Evolutionary conservation across 2,113 vertebrate species (phyloP).

Genomic region (Scortum barcoo): DNA sequence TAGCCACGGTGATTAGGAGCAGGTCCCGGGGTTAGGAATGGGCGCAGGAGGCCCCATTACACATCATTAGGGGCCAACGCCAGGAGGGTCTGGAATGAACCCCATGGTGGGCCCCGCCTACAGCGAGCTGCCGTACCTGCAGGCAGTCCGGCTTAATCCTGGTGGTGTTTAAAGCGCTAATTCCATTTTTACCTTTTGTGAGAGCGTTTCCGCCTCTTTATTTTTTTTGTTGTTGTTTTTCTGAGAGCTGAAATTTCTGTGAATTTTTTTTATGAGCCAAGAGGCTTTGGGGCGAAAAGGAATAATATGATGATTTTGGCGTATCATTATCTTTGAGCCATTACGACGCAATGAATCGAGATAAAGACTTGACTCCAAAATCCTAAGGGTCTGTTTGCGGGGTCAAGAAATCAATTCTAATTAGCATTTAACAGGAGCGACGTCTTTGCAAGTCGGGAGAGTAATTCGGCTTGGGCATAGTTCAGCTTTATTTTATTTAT

Average conservation of each 20-base stretch:
- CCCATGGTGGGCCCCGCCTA: conserved; percentile 51
- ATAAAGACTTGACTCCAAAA: conserved; percentile 44
- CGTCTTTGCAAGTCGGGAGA: conserved; percentile 34
- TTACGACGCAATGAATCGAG: conserved; percentile 59
- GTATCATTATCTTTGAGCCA: conserved; percentile 60
- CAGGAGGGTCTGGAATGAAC: conserved; percentile 53
- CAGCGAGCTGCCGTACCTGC: conserved; percentile 47
- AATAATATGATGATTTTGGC: not conserved
- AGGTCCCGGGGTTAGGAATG: conserved; percentile 71
- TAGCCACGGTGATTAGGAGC: conserved; percentile 68
- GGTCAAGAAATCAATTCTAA: conserved; percentile 64
- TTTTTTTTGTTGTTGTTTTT: too few species aligned
- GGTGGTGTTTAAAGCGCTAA: conserved; percentile 13
- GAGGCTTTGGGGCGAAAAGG: conserved; percentile 1
- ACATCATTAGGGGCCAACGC: conserved; percentile 75
- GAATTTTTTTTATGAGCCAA: not conserved
- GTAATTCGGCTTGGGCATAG: not conserved
- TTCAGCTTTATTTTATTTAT: too few species aligned
- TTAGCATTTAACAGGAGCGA: conserved; percentile 66
- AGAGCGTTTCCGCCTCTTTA: not conserved
- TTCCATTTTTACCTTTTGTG: conserved; percentile 6
- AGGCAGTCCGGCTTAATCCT: conserved; percentile 50
- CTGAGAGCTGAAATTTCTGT: not conserved
- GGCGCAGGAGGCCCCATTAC: conserved; percentile 74
- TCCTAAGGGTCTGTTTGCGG: conserved; percentile 45